These are phyloP conservation scores for Drosophila nigrodunni DNA, from an alignment of 1,140 invertebrate species.

Conservation along the genomic window DNA sequence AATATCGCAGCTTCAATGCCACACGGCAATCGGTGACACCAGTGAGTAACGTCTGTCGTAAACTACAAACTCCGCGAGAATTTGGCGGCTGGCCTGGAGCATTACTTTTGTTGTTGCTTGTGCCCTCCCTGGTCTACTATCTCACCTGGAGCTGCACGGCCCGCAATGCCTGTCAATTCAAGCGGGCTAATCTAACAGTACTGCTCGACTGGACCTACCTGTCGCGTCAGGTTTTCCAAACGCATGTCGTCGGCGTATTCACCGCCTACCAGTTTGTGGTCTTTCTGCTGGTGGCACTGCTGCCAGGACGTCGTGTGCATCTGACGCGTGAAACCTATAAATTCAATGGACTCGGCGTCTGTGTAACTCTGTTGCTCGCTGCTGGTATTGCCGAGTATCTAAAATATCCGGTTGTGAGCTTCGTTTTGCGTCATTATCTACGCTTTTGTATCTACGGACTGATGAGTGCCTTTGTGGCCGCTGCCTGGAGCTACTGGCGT, in stretches of 20 bases:
- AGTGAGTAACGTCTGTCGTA: conserved; percentile 42
- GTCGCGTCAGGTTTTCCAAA: conserved; percentile 74
- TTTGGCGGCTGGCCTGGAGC: conserved; percentile 82
- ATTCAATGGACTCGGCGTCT: conserved; percentile 84
- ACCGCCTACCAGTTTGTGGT: conserved; percentile 75
- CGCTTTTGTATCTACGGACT: conserved; percentile 86
- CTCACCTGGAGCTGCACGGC: conserved; percentile 82
- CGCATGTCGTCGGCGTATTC: conserved; percentile 70
- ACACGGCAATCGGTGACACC: conserved; percentile 39
- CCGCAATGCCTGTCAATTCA: conserved; percentile 78
- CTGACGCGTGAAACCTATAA: conserved; percentile 84
- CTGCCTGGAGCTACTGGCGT: conserved; percentile 87
- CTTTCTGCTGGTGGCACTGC: conserved; percentile 80
- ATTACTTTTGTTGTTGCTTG: conserved; percentile 60
- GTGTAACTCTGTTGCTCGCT: conserved; percentile 72
- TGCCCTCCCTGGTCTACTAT: conserved; percentile 65
- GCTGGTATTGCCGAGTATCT: conserved; percentile 84
- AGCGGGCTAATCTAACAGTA: conserved; percentile 54
- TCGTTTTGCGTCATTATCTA: conserved; percentile 85
- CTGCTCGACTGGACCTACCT: conserved; percentile 63
- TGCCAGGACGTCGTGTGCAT: conserved; percentile 84
- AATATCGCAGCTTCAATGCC: conserved; percentile 71
- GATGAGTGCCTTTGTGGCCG: conserved; percentile 86
- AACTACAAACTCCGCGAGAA: conserved; percentile 60
- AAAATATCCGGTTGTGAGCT: conserved; percentile 83